A percentile compares a stretch with the other conserved stretches of the same genome.
phyloP scores from a whole-genome alignment of 1,140 invertebrate species.

The Magallana ariakensis region DNA sequence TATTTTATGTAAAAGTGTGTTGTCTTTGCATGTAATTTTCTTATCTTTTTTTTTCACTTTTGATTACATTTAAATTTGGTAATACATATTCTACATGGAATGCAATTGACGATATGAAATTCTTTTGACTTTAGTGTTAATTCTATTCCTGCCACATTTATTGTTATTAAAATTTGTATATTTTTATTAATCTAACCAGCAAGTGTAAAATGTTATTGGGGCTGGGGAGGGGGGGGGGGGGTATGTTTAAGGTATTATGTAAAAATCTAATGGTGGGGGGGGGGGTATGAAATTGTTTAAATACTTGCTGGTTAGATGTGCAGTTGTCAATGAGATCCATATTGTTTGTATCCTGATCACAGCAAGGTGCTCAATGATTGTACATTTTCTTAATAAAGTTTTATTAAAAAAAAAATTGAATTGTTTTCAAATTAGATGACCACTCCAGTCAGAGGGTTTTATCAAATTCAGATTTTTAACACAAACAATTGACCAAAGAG shows the following conservation, averaged over 20 bases:
- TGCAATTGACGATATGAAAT: conserved; percentile 7
- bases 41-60: not conserved
- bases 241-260: no score
- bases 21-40: not conserved
- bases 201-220: not conserved
- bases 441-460: no score
- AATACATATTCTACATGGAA: not conserved
- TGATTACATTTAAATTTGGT: not conserved
- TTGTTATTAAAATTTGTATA: conserved; percentile 31
- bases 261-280: not conserved
- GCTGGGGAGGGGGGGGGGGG: no score
- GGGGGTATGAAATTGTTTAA: not conserved
- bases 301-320: conserved; percentile 1
- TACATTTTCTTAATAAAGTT: conserved; percentile 32
- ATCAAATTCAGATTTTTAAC: no score
- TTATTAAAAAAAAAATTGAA: not conserved
- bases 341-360: not conserved
- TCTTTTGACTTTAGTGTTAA: conserved; percentile 20
- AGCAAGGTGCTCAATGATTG: conserved; percentile 30
- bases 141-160: conserved; percentile 22
- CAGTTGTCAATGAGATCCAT: not conserved
- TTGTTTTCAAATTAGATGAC: no score
- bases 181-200: conserved; percentile 16
- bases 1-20: not conserved
- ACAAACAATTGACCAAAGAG: no score